phyloP scores from a whole-genome alignment of 2,113 vertebrate genomes.

The Indri indri region DNA sequence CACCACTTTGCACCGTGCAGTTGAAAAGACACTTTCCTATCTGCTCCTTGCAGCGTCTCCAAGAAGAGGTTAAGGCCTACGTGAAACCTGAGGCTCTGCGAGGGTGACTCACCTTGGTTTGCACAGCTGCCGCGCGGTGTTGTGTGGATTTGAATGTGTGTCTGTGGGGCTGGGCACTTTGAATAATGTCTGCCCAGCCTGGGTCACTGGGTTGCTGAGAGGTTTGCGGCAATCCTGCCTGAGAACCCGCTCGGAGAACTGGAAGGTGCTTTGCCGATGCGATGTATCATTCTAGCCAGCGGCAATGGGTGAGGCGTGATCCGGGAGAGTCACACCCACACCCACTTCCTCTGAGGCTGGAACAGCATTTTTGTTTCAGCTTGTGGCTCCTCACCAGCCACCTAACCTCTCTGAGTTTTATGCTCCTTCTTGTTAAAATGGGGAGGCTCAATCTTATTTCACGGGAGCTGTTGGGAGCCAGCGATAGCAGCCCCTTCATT shows the following conservation, averaged over 20 bases:
- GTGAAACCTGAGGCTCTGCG: fast-evolving
- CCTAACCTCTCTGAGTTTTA: neutral
- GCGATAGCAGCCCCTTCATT: no score
- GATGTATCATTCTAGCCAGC: no score
- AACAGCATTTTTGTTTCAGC: neutral
- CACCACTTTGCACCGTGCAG: neutral
- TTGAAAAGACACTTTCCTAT: neutral
- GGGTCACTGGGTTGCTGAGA: neutral
- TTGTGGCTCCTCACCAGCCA: neutral
- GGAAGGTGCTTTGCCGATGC: fast-evolving
- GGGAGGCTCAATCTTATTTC: neutral
- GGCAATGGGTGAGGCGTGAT: fast-evolving
- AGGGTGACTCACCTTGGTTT: neutral
- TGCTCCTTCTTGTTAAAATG: neutral
- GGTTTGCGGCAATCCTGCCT: fast-evolving
- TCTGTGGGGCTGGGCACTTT: neutral
- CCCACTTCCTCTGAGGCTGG: neutral
- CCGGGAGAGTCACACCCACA: neutral
- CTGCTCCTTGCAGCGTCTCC: neutral
- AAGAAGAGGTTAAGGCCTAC: neutral
- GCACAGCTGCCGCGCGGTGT: fast-evolving
- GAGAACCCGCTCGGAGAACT: neutral
- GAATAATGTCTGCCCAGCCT: neutral
- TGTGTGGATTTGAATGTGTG: neutral
- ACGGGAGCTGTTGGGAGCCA: neutral